Evolutionary conservation across 2,797 vertebrate genomes (phyloP).

Genomic region (Hippocampus kuda): DNA sequence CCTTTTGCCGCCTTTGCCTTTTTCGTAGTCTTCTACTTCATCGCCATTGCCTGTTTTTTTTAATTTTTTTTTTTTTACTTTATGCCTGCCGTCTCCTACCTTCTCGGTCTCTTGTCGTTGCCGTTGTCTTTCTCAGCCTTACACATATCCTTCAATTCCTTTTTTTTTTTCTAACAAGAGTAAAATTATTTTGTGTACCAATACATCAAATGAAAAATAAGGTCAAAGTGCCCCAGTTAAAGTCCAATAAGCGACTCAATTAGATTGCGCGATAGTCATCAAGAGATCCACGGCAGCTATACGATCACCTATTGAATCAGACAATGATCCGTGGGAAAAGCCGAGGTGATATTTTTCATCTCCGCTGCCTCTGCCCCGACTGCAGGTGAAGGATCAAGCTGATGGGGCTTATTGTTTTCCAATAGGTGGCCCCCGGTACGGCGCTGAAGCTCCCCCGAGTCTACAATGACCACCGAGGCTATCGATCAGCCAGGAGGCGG

Average conservation of each 20-base stretch:
- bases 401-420: slow-evolving; percentile 58
- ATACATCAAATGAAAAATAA: background rate
- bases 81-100: too few species aligned
- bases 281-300: background rate
- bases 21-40: too few species aligned
- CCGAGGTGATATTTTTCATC: slow-evolving; percentile 24
- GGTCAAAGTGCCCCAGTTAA: background rate
- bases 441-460: slow-evolving; percentile 41
- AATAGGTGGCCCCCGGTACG: slow-evolving; percentile 45
- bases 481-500: slow-evolving; percentile 59
- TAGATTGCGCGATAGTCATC: background rate
- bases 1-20: too few species aligned
- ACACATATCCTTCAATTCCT: too few species aligned
- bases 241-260: background rate
- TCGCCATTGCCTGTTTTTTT: too few species aligned
- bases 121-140: too few species aligned
- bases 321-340: background rate
- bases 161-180: too few species aligned
- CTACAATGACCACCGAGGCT: slow-evolving; percentile 58
- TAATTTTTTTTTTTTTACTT: too few species aligned
- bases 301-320: background rate
- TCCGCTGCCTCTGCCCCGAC: slow-evolving; percentile 35
- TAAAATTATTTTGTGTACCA: background rate
- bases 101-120: too few species aligned
- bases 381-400: slow-evolving; percentile 53